A percentile compares a stretch with the other conserved stretches of the same genome.
These are phyloP conservation scores for Palloptera scutellata DNA, from an alignment of 2,888 invertebrate species.

Conservation along the genomic window DNA sequence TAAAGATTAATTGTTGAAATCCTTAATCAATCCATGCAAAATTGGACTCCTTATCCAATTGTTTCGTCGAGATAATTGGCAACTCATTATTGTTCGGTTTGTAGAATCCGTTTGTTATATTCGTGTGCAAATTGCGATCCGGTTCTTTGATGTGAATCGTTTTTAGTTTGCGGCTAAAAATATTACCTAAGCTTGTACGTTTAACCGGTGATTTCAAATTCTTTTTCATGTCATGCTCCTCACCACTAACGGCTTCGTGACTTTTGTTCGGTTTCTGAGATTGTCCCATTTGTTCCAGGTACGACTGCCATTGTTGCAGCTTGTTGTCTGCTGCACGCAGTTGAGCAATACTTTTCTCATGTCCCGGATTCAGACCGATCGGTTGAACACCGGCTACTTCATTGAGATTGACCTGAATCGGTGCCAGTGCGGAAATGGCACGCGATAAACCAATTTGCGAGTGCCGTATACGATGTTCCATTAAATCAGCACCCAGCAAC, in stretches of 20 bases:
- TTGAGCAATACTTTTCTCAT: conserved; percentile 58
- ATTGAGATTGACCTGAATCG: conserved; percentile 67
- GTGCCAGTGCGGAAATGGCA: conserved; percentile 76
- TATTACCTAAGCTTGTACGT: conserved; percentile 39
- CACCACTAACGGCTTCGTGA: conserved; percentile 28
- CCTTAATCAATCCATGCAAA: conserved; percentile 59
- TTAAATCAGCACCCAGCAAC: conserved; percentile 86
- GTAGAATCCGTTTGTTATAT: conserved; percentile 42
- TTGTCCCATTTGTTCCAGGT: conserved; percentile 54
- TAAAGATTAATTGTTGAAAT: neutral
- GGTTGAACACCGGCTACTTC: conserved; percentile 58
- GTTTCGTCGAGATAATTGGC: conserved; percentile 44
- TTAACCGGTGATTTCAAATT: conserved; percentile 42
- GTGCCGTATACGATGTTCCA: conserved; percentile 85
- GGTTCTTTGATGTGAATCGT: conserved; percentile 42
- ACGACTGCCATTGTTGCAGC: conserved; percentile 59
- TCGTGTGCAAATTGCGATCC: conserved; percentile 36
- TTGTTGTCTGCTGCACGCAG: conserved; percentile 60
- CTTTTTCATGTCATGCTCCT: conserved; percentile 38
- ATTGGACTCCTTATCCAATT: conserved; percentile 52
- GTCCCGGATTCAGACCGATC: conserved; percentile 75
- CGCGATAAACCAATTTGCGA: conserved; percentile 73
- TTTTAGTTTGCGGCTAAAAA: conserved; percentile 48
- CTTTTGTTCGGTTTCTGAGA: conserved; percentile 38
- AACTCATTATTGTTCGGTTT: conserved; percentile 53